Evolutionary conservation across 2,888 invertebrate genomes (phyloP).

Genomic region (Theodoxus fluviatilis): DNA sequence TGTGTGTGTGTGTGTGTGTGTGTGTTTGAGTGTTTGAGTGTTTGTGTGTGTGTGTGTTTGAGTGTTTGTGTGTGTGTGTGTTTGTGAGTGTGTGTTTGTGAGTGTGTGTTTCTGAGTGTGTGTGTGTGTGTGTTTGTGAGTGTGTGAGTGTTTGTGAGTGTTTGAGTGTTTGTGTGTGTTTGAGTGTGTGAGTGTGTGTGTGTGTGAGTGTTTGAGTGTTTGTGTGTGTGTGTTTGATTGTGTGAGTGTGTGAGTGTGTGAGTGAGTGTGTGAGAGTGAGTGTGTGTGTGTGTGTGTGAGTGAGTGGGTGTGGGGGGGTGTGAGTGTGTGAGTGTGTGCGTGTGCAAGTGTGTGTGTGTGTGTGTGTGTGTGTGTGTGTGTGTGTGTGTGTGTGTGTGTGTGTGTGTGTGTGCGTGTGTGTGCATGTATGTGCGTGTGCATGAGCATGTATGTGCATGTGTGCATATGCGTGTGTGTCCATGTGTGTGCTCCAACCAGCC

Average conservation of each 20-base stretch:
- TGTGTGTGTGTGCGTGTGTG: constrained; percentile 8
- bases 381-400: background rate
- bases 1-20: no score
- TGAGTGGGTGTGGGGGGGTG: background rate
- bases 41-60: background rate
- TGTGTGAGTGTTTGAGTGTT: background rate
- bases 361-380: constrained; percentile 11
- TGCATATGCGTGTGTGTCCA: background rate
- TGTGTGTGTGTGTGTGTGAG: constrained; percentile 8
- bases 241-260: constrained; percentile 10
- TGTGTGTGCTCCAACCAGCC: no score
- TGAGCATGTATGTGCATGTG: background rate
- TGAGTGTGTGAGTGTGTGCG: constrained; percentile 6
- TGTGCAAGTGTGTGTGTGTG: constrained; percentile 17
- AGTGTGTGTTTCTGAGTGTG: background rate
- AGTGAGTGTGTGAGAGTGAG: no score
- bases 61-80: constrained; percentile 1
- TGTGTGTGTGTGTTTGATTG: constrained; percentile 9
- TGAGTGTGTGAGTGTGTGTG: background rate
- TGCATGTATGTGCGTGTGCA: background rate
- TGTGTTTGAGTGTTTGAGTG: no score
- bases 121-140: background rate
- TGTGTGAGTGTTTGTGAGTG: constrained; percentile 1
- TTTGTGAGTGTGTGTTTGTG: background rate
- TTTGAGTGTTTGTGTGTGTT: background rate